phyloP scores from a whole-genome alignment of 2,113 vertebrate species.

The Riparia riparia region DNA sequence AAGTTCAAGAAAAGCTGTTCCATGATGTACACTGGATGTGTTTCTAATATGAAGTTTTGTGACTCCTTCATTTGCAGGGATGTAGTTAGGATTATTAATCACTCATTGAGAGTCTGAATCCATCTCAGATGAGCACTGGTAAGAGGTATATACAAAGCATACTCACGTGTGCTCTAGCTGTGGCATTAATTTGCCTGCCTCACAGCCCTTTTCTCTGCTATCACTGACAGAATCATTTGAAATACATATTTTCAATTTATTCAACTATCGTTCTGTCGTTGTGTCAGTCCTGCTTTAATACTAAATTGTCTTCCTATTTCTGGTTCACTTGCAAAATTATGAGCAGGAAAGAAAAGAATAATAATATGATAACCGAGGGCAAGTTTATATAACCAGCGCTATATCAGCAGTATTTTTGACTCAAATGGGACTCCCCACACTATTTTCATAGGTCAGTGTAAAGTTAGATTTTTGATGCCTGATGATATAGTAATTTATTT shows the following conservation, averaged over 20 bases:
- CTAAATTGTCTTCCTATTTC: not conserved
- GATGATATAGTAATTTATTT: slow-evolving; percentile 26
- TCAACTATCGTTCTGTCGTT: not conserved
- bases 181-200: not conserved
- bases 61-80: not conserved
- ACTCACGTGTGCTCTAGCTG: not conserved
- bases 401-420: slow-evolving; percentile 8
- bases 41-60: not conserved
- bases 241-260: not conserved
- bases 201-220: not conserved
- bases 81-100: not conserved
- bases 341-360: slow-evolving; percentile 30
- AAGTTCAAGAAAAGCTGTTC: not conserved
- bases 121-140: not conserved
- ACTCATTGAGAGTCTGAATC: not conserved
- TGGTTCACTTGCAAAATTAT: not conserved
- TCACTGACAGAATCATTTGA: not conserved
- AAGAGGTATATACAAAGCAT: not conserved
- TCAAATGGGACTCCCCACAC: not conserved
- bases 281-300: not conserved
- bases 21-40: not conserved
- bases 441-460: slow-evolving; percentile 1
- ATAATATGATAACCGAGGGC: slow-evolving; percentile 18
- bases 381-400: slow-evolving; percentile 34
- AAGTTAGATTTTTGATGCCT: slow-evolving; percentile 38